Evolutionary conservation across 2,113 vertebrate species (phyloP).

Genomic region (Lichenostomus cassidix): DNA sequence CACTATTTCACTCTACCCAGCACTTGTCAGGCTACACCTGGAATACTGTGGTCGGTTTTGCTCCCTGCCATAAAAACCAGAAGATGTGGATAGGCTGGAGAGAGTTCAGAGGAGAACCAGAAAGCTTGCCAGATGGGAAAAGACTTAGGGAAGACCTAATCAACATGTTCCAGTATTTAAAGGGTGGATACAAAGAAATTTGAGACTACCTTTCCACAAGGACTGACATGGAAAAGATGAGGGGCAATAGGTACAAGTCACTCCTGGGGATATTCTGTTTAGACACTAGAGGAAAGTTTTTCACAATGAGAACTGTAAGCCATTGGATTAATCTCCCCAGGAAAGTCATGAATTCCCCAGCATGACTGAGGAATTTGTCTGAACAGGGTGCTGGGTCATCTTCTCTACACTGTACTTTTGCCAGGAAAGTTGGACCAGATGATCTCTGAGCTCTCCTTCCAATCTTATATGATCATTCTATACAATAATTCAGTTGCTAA

Average conservation of each 20-base stretch:
- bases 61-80: background rate
- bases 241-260: background rate
- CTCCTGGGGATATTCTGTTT: background rate
- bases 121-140: background rate
- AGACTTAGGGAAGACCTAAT: background rate
- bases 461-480: background rate
- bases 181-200: background rate
- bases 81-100: background rate
- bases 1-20: background rate
- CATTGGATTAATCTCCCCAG: background rate
- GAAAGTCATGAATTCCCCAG: background rate
- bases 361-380: accelerated
- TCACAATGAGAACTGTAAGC: background rate
- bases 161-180: background rate
- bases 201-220: background rate
- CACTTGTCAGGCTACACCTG: background rate
- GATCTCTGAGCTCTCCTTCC: background rate
- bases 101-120: background rate
- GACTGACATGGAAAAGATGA: background rate
- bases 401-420: background rate
- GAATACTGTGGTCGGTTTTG: background rate
- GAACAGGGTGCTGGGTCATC: background rate
- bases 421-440: background rate
- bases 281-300: background rate
- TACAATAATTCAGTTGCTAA: background rate